Conservation (phyloP, 1,140 invertebrate genomes). For the Gryon sp. region DNA sequence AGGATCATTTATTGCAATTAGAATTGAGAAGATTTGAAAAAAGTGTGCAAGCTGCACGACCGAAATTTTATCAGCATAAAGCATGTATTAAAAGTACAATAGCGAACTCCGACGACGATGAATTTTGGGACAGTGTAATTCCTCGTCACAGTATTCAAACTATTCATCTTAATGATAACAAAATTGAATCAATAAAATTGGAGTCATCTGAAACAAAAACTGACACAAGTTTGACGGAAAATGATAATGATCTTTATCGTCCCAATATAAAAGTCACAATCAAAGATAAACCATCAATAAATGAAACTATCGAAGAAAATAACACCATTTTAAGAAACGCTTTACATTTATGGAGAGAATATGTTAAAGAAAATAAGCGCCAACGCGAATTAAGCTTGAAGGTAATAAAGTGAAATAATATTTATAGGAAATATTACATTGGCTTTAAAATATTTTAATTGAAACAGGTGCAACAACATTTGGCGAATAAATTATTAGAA, state of each 20-base stretch:
- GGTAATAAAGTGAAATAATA: slow-evolving; percentile 35
- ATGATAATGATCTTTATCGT: not conserved
- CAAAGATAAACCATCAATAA: slow-evolving; percentile 68
- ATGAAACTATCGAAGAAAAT: slow-evolving; percentile 48
- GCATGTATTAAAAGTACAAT: slow-evolving; percentile 60
- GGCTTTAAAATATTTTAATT: too few relatives aligned
- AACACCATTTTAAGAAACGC: slow-evolving; percentile 48
- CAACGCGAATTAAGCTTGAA: slow-evolving; percentile 63
- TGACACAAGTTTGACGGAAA: not conserved
- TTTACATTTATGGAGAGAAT: slow-evolving; percentile 56
- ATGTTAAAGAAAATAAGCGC: slow-evolving; percentile 54
- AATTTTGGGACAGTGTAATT: slow-evolving; percentile 65
- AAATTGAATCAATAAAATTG: not conserved
- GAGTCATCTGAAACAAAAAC: not conserved
- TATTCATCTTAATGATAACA: not conserved
- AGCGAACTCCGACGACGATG: slow-evolving; percentile 61
- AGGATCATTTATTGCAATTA: slow-evolving; percentile 40
- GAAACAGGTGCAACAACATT: slow-evolving; percentile 20
- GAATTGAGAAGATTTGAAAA: slow-evolving; percentile 69
- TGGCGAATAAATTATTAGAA: slow-evolving; percentile 17
- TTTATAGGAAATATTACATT: not conserved
- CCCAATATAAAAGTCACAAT: slow-evolving; percentile 74
- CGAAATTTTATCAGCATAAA: slow-evolving; percentile 62
- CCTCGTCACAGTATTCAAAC: not conserved
- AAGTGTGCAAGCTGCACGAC: slow-evolving; percentile 54